Evolutionary conservation across 1,140 invertebrate species (phyloP), one percentile per base, ranked within the genome.

Genomic region (Sarcophaga peregrina): DNA sequence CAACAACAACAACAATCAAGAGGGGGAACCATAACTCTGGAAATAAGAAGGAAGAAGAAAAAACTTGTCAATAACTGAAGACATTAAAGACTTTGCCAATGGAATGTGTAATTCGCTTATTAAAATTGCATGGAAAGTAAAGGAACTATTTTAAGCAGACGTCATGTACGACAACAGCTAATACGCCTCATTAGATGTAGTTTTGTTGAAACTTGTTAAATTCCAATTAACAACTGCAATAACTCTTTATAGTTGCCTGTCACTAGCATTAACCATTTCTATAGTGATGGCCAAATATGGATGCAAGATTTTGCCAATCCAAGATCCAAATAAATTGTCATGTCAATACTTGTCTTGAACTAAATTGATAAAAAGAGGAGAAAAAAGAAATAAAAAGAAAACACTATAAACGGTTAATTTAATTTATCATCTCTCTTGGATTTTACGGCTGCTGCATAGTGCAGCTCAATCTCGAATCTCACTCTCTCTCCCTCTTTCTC

Each of bases 381-480:
- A 73, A 8, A 25, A 45, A 7, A 73, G 9, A 4, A 25, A 73
- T 7, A 73, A 75, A 11, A 6, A 10, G 17, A 25, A 73, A 8
- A 54, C 15, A 11, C 52, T 54, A 10, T 20, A n/a, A 76, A 78
- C 47, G 50, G 75, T 78, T 78, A 78, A 78, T 78, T 78, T 78
- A 78, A 78, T 78, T 78, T 78, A 78, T 78, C 47, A 78, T 78
- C 75, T 78, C 47, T 78, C 47, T 78, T 78, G 50, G 47, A 78
- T 68, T 37, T 17, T 68, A 68, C n/a, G 17, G 62, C 20, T 52
- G 13, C n/a, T 68, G 62, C 62, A 25, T 20, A 25, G 17, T n/a
- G 6, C 17, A 20, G 3, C 13, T 4, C n/a, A n/a, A n/a, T n/a
- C n/a, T n/a, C n/a, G n/a, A n/a, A 37, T 1, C 25, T 4, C 25